A percentile compares a stretch with the other conserved stretches of the same genome.
These are phyloP conservation scores for Saimiri boliviensis DNA, from an alignment of 2,113 vertebrate genomes.

Conservation along the genomic window DNA sequence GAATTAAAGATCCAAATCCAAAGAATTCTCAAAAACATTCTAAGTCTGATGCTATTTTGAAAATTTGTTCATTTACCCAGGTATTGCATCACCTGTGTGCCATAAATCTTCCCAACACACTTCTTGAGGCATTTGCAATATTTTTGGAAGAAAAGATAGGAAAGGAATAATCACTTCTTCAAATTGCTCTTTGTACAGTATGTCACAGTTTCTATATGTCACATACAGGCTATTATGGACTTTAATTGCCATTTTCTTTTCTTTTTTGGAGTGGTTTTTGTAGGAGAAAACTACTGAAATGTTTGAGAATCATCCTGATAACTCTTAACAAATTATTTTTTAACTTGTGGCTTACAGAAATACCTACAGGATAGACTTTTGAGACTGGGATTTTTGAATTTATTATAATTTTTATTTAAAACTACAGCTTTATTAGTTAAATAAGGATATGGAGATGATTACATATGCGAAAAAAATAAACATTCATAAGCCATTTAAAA, in stretches of 20 bases:
- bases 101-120: background rate
- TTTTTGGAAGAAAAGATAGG: background rate
- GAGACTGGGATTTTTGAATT: background rate
- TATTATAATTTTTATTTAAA: background rate
- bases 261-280: background rate
- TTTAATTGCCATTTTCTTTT: background rate
- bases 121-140: background rate
- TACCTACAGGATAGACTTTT: background rate
- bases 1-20: constrained; percentile 18
- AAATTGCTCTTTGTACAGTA: background rate
- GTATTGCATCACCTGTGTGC: background rate
- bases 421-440: background rate
- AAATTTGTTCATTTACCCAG: background rate
- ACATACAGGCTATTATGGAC: background rate
- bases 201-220: background rate
- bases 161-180: background rate
- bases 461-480: background rate
- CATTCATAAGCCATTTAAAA: background rate
- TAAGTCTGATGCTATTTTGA: background rate
- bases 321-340: background rate
- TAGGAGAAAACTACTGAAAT: background rate
- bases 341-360: background rate
- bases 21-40: background rate
- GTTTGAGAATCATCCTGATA: background rate
- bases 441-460: background rate